Percentiles rank a stretch among this genome's conserved stretches.
Conservation (phyloP, 23 tunicate species). For the Ascidia mentula region DNA sequence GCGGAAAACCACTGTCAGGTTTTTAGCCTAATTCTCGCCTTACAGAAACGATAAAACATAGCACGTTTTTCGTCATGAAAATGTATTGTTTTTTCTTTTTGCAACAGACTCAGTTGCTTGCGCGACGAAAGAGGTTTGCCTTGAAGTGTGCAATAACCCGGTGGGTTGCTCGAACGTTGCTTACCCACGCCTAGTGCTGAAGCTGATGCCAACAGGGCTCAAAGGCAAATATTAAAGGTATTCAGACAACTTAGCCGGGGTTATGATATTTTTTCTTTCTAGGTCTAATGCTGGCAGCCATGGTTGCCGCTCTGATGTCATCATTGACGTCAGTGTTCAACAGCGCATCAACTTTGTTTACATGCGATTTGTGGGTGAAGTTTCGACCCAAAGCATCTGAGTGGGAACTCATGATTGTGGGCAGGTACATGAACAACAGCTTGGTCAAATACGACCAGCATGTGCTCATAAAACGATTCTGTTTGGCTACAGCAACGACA, state of each 20-base stretch:
- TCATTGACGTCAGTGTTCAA: slow-evolving; percentile 92
- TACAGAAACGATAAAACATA: too few relatives aligned
- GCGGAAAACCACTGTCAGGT: too few relatives aligned
- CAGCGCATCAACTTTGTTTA: slow-evolving; percentile 77
- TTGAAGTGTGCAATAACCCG: slow-evolving; percentile 37
- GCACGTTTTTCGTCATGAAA: not conserved
- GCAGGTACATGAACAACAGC: too few relatives aligned
- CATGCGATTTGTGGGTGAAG: slow-evolving; percentile 83
- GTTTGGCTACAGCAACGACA: too few relatives aligned
- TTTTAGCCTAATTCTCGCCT: too few relatives aligned
- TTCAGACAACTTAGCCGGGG: not conserved
- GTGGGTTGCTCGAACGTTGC: slow-evolving; percentile 79
- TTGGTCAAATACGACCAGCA: too few relatives aligned
- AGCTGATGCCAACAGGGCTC: slow-evolving; percentile 65
- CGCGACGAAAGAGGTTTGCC: slow-evolving; percentile 48
- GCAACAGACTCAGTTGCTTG: slow-evolving; percentile 56
- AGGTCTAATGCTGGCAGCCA: slow-evolving; percentile 86
- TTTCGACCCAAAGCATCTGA: slow-evolving; percentile 65
- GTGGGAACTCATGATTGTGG: slow-evolving; percentile 86
- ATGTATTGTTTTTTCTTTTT: not conserved
- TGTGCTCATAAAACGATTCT: too few relatives aligned
- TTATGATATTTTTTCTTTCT: not conserved
- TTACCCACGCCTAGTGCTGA: slow-evolving; percentile 65
- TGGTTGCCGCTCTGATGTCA: slow-evolving; percentile 94
- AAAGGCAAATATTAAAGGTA: slow-evolving; percentile 26